Base-by-base conservation (phyloP, 2,888 invertebrate species). In the Ophion ellenae region DNA sequence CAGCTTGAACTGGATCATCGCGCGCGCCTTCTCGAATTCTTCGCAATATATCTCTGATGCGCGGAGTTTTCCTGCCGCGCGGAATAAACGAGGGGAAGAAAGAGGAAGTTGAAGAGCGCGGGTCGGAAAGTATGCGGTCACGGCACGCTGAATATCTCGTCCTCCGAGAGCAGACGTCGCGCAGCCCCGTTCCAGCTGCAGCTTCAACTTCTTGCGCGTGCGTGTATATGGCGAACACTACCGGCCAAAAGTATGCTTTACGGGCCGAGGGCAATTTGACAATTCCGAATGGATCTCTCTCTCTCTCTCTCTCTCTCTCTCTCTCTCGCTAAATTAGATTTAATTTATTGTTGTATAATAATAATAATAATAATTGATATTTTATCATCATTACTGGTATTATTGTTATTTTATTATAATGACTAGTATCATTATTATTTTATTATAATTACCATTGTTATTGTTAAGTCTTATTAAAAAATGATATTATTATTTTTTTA, bases 121-220 rank as follows among this genome's bases (percentile, higher is more conserved):
- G 80, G 83, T 64, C 82, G 17, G 83, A 85, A 85, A 80, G 63
- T 80, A 86, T 84, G 84, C 79, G 79, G 86, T 87, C 87, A 87
- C 81, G 87, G 84, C 74, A 78, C 73, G 82, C 74, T 85, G 83
- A 87, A 75, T 84, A 80, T 86, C 86, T 82, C 82, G 85, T 84
- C 75, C 86, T 73, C 83, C 70, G 69, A 6, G 61, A 28, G 40
- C n/a, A 28, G 28, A 28, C 17, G 47, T 64, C 66, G 45, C 76
- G 63, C 67, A 77, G 59, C 69, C 69, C 59, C 71, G 73, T 76
- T 76, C 71, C 11, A 67, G 45, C 77, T 69, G 24, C 53, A 77
- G 63, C 73, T 81, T 63, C 47, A 66, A 59, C 57, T 76, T 64
- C 57, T 47, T 67, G 40, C 59, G 17, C 36, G 11, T 24, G 57